phyloP scores from a whole-genome alignment of 2,888 invertebrate species.

The Pinctada fucata region DNA sequence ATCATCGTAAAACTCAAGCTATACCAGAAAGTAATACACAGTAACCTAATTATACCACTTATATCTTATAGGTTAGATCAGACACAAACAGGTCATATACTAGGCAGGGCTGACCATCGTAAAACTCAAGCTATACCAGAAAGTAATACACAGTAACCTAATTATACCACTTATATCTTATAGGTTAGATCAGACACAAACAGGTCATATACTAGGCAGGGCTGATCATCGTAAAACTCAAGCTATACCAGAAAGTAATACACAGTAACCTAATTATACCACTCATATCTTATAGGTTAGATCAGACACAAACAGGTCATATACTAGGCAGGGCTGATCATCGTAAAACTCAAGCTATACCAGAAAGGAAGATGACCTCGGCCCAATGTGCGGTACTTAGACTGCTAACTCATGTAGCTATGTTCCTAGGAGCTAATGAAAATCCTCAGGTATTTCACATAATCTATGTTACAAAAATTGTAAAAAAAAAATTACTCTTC shows the following conservation, averaged over 20 bases:
- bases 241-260: slow-evolving; percentile 54
- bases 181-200: slow-evolving; percentile 53
- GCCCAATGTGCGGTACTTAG: slow-evolving; percentile 55
- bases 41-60: too few species aligned
- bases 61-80: slow-evolving; percentile 45
- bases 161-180: slow-evolving; percentile 1
- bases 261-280: not conserved
- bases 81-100: slow-evolving; percentile 63
- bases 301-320: slow-evolving; percentile 63
- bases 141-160: slow-evolving; percentile 35
- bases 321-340: slow-evolving; percentile 59
- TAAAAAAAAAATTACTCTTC: too few species aligned
- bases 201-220: slow-evolving; percentile 66
- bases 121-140: slow-evolving; percentile 50
- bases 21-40: slow-evolving; percentile 53
- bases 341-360: slow-evolving; percentile 43
- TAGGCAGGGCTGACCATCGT: slow-evolving; percentile 56
- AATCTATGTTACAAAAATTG: not conserved
- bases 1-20: slow-evolving; percentile 41
- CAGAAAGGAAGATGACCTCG: slow-evolving; percentile 60
- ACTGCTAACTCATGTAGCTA: slow-evolving; percentile 62
- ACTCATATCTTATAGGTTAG: slow-evolving; percentile 36
- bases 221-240: slow-evolving; percentile 48
- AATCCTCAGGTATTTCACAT: slow-evolving; percentile 46
- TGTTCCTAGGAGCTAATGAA: slow-evolving; percentile 57